A percentile compares a stretch with the other conserved stretches of the same genome.
These are phyloP conservation scores for Argyresthia albistria DNA, from an alignment of 2,888 invertebrate genomes.

Conservation along the genomic window DNA sequence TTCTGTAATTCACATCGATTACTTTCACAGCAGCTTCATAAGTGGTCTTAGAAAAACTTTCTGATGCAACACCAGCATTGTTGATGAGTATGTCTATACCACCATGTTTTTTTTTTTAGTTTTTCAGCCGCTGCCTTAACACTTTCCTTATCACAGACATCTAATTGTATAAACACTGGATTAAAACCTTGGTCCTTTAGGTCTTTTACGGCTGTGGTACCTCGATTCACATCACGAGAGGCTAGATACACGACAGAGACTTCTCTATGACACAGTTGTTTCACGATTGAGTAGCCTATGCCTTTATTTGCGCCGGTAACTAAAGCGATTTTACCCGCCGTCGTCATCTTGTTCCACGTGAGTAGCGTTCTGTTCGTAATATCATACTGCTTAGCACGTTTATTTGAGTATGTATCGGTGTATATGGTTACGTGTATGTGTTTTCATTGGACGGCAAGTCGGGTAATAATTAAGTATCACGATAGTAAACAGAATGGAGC, in stretches of 20 bases:
- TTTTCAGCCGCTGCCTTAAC: slow-evolving; percentile 64
- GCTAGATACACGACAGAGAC: slow-evolving; percentile 77
- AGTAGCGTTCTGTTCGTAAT: too few relatives aligned
- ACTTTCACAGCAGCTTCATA: slow-evolving; percentile 71
- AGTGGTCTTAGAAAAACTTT: slow-evolving; percentile 21
- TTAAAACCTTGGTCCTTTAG: slow-evolving; percentile 60
- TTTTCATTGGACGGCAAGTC: too few relatives aligned
- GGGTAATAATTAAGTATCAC: too few relatives aligned
- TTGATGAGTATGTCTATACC: slow-evolving; percentile 83
- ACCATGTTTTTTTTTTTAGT: slow-evolving; percentile 71
- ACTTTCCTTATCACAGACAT: slow-evolving; percentile 72
- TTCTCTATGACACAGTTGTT: slow-evolving; percentile 70
- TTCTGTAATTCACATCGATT: slow-evolving; percentile 77
- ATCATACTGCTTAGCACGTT: too few relatives aligned
- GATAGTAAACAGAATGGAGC: too few relatives aligned
- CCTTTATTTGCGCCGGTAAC: slow-evolving; percentile 80
- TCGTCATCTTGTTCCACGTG: neutral
- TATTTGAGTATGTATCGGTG: too few relatives aligned
- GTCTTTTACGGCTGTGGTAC: slow-evolving; percentile 63
- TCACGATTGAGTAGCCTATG: slow-evolving; percentile 69
- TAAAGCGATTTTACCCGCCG: slow-evolving; percentile 21
- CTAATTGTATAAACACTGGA: slow-evolving; percentile 76
- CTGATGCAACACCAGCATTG: slow-evolving; percentile 78
- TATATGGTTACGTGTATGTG: too few relatives aligned
- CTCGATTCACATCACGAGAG: slow-evolving; percentile 68